These are phyloP conservation scores for Harpagoxenus sublaevis DNA, from an alignment of 2,888 invertebrate genomes.

Conservation along the genomic window DNA sequence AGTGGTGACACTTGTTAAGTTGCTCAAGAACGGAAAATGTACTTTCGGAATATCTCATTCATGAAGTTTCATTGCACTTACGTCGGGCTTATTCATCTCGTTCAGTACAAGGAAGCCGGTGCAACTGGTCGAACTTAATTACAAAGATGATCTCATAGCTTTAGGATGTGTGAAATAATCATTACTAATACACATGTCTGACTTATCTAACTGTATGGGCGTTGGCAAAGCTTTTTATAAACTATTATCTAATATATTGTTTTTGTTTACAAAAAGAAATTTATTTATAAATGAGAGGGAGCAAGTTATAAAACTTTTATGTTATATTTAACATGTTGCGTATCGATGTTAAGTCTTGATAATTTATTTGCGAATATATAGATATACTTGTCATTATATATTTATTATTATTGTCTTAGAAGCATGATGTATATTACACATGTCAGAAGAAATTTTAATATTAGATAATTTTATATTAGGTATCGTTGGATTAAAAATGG, in stretches of 20 bases:
- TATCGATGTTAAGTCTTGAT: not conserved
- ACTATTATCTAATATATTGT: not conserved
- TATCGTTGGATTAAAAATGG: constrained; percentile 99
- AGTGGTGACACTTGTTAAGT: not conserved
- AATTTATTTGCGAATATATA: not conserved
- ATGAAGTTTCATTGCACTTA: constrained; percentile 64
- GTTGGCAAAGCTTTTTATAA: constrained; percentile 73
- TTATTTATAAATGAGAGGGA: not conserved
- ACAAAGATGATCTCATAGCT: constrained; percentile 85
- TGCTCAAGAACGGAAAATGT: constrained; percentile 41
- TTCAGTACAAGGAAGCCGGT: constrained; percentile 77
- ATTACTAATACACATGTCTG: constrained; percentile 79
- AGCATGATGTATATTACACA: not conserved
- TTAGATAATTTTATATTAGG: constrained; percentile 86
- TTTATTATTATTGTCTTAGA: not conserved
- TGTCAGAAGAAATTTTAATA: not conserved
- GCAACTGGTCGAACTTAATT: constrained; percentile 85
- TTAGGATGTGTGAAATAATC: constrained; percentile 82
- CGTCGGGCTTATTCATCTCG: constrained; percentile 55
- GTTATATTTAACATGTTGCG: not conserved
- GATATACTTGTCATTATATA: not conserved
- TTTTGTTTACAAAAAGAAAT: not conserved
- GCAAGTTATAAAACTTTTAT: not conserved
- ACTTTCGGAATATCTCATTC: constrained; percentile 61
- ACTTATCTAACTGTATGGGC: constrained; percentile 61